A percentile compares a stretch with the other conserved stretches of the same genome.
These are phyloP conservation scores for Sebastes hubbsi DNA, from an alignment of 2,797 vertebrate species.

Conservation along the genomic window DNA sequence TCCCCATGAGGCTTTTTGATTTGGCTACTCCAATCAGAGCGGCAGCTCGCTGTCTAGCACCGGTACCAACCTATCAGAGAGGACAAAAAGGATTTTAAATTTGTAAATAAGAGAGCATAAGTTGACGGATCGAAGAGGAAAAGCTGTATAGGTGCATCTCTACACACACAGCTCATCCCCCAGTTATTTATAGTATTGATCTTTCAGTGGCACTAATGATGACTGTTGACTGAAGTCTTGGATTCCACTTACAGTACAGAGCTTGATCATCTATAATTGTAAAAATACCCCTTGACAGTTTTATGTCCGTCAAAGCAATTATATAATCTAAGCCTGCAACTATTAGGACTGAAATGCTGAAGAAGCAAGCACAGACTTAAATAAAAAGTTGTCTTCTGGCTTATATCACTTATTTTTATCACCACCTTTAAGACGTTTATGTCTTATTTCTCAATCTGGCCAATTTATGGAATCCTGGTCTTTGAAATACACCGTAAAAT, in stretches of 20 bases:
- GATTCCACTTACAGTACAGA: neutral
- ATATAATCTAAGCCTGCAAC: neutral
- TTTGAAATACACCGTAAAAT: no score
- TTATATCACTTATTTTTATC: neutral
- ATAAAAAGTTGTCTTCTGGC: neutral
- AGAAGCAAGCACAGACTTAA: neutral
- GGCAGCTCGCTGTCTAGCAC: conserved; percentile 19
- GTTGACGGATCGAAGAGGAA: neutral
- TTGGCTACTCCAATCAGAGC: conserved; percentile 53
- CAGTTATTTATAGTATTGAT: conserved; percentile 19
- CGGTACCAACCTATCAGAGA: conserved; percentile 54
- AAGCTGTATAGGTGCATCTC: neutral
- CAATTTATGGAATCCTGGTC: neutral
- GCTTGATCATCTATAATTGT: neutral
- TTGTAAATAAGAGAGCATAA: neutral
- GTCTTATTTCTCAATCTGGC: neutral
- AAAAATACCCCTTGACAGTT: neutral
- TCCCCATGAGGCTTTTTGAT: conserved; percentile 67
- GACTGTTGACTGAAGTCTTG: conserved; percentile 2
- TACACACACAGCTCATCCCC: conserved; percentile 3
- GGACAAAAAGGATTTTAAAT: neutral
- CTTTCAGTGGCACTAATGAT: neutral
- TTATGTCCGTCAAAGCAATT: neutral
- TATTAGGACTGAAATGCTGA: neutral
- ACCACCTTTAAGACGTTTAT: neutral